Evolutionary conservation across 2,797 vertebrate genomes (phyloP).

Genomic region (Lacerta viridis): DNA sequence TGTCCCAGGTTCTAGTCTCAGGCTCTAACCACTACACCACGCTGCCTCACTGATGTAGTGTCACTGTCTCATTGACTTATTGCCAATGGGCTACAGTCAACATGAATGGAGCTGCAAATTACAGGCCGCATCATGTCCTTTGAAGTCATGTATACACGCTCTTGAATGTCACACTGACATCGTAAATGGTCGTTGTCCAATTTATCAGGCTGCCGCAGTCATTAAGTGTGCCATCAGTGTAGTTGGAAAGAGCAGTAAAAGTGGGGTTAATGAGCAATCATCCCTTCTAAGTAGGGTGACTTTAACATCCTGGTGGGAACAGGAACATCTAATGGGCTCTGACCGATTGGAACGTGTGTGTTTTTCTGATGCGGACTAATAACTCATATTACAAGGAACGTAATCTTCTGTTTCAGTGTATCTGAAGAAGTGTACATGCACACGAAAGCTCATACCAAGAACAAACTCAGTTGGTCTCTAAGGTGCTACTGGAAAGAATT

Average conservation of each 20-base stretch:
- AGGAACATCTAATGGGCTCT: conserved; percentile 60
- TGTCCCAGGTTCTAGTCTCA: too few species aligned
- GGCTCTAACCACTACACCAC: too few species aligned
- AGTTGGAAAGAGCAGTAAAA: conserved; percentile 70
- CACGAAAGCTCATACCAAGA: too few species aligned
- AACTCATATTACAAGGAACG: conserved; percentile 46
- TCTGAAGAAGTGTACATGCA: too few species aligned
- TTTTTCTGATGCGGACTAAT: conserved; percentile 45
- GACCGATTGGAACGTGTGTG: conserved; percentile 55
- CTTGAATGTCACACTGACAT: conserved; percentile 56
- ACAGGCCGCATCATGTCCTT: conserved; percentile 28
- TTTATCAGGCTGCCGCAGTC: conserved; percentile 65
- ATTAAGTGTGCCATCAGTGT: conserved; percentile 55
- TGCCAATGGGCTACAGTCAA: too few species aligned
- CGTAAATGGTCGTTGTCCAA: conserved; percentile 43
- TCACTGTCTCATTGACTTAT: neutral
- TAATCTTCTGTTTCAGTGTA: neutral
- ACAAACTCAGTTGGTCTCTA: too few species aligned
- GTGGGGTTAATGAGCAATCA: conserved; percentile 67
- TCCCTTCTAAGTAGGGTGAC: conserved; percentile 59
- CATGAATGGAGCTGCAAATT: neutral
- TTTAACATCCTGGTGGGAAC: conserved; percentile 61
- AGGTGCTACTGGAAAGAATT: too few species aligned
- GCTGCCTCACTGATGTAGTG: too few species aligned
- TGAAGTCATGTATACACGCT: conserved; percentile 40